A percentile compares a stretch with the other conserved stretches of the same genome.
Conservation (phyloP, 2,888 invertebrate genomes). For the Noctua janthe region DNA sequence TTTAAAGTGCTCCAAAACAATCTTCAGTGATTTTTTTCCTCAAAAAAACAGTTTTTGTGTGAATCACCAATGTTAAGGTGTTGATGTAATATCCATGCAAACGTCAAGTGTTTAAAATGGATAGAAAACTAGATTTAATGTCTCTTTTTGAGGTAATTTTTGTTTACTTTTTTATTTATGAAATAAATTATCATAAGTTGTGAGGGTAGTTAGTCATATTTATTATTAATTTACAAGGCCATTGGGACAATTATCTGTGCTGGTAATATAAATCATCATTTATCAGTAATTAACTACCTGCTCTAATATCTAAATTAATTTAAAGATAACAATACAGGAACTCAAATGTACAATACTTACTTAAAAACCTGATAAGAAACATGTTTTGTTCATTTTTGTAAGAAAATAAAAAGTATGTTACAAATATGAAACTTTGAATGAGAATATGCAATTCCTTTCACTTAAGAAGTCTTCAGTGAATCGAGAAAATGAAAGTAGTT, state of each 20-base stretch:
- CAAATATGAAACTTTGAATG: constrained; percentile 27
- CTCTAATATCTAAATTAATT: constrained; percentile 38
- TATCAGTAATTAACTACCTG: constrained; percentile 49
- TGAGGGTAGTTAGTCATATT: constrained; percentile 45
- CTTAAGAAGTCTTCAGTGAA: constrained; percentile 67
- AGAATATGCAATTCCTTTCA: constrained; percentile 70
- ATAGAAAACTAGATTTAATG: constrained; percentile 88
- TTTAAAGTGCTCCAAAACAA: constrained; percentile 69
- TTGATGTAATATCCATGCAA: constrained; percentile 78
- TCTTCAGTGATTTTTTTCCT: constrained; percentile 69
- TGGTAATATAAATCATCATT: background rate
- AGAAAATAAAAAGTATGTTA: constrained; percentile 24
- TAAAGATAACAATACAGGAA: constrained; percentile 49
- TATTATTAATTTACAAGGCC: constrained; percentile 29
- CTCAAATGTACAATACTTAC: constrained; percentile 29
- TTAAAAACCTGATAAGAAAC: constrained; percentile 51
- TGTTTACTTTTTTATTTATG: background rate
- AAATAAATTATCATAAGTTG: background rate
- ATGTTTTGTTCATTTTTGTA: constrained; percentile 28
- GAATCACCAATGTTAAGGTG: constrained; percentile 75
- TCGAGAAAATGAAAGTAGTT: constrained; percentile 80
- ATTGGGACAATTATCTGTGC: constrained; percentile 14
- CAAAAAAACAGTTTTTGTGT: constrained; percentile 68
- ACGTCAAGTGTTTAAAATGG: constrained; percentile 81
- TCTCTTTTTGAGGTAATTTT: constrained; percentile 87